Percentiles rank a stretch among this genome's conserved stretches.
phyloP scores from a whole-genome alignment of 2,113 vertebrate species.

The Cervus canadensis region DNA sequence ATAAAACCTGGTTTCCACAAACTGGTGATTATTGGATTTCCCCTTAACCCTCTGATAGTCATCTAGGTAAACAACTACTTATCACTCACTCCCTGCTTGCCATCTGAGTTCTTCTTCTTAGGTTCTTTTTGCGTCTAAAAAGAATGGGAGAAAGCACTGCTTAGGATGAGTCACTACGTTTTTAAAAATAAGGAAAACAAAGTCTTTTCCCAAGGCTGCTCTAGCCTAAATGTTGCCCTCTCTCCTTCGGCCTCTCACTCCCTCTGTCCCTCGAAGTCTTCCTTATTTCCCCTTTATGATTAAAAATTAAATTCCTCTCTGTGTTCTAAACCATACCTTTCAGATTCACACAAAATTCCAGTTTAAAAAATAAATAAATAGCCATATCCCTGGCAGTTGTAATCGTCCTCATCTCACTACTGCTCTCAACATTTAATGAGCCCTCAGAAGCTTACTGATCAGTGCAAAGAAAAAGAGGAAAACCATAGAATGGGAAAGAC shows the following conservation, averaged over 20 bases:
- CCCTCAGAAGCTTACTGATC: background rate
- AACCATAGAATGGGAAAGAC: background rate
- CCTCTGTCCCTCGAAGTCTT: background rate
- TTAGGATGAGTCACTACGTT: background rate
- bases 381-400: background rate
- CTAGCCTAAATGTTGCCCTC: background rate
- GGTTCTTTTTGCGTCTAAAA: background rate
- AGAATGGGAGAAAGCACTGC: background rate
- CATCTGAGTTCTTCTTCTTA: background rate
- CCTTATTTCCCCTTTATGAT: background rate
- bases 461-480: background rate
- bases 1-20: slow-evolving; percentile 13
- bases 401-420: background rate
- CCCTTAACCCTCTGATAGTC: background rate
- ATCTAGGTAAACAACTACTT: slow-evolving; percentile 12
- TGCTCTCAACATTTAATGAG: background rate
- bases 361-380: background rate
- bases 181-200: background rate
- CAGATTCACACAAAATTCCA: background rate
- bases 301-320: background rate
- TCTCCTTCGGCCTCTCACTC: background rate
- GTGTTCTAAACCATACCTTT: background rate
- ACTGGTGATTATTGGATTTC: background rate
- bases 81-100: background rate
- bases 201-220: background rate